Conservation (phyloP, 2,888 invertebrate genomes). For the Dicycla oo region DNA sequence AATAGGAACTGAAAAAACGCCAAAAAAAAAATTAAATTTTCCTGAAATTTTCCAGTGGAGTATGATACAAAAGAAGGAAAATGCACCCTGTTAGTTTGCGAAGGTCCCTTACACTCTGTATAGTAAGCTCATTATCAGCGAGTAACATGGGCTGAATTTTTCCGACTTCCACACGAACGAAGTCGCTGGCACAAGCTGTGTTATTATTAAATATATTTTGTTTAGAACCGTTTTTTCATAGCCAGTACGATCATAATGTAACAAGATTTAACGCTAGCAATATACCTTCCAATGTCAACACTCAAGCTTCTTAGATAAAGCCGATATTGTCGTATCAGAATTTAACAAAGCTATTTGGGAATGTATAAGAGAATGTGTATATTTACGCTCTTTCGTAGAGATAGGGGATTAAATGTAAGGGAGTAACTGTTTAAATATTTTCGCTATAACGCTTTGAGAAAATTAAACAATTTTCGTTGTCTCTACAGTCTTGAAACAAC, state of each 20-base stretch:
- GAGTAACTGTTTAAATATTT: slow-evolving; percentile 18
- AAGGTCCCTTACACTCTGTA: too few relatives aligned
- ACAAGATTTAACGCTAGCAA: slow-evolving; percentile 4
- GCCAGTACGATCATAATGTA: neutral
- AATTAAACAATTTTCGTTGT: neutral
- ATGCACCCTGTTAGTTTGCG: too few relatives aligned
- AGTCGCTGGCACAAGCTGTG: too few relatives aligned
- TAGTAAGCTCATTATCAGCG: too few relatives aligned
- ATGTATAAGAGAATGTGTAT: slow-evolving; percentile 31
- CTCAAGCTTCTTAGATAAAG: slow-evolving; percentile 35
- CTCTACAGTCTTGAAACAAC: neutral
- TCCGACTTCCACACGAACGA: too few relatives aligned
- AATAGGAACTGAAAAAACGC: too few relatives aligned
- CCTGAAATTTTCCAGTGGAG: too few relatives aligned
- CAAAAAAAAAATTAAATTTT: too few relatives aligned
- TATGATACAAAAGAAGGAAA: too few relatives aligned
- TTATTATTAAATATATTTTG: too few relatives aligned
- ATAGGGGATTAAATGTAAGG: slow-evolving; percentile 8
- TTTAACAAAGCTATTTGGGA: slow-evolving; percentile 42
- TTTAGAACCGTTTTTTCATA: neutral
- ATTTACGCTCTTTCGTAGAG: slow-evolving; percentile 12
- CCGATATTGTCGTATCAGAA: slow-evolving; percentile 39
- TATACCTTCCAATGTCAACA: slow-evolving; percentile 33
- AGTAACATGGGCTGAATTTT: too few relatives aligned
- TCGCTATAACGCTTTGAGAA: neutral